These are phyloP conservation scores for Dryoscopus gambensis DNA, from an alignment of 2,113 vertebrate genomes.

Conservation along the genomic window DNA sequence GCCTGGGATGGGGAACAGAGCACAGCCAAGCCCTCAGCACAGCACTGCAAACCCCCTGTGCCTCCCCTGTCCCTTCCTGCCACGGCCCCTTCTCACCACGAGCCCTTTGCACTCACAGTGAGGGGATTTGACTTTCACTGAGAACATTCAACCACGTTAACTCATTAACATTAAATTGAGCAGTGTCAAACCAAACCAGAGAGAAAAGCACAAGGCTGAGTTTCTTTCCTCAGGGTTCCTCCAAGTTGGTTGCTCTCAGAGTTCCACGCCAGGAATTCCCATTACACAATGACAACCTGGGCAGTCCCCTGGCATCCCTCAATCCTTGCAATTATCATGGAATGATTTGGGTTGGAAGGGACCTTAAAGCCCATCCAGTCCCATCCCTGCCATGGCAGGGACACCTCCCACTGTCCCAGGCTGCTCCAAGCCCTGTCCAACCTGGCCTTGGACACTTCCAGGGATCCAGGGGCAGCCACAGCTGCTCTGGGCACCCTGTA, in stretches of 20 bases:
- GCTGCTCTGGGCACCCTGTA: neutral
- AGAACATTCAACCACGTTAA: neutral
- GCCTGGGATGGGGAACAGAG: constrained; percentile 64
- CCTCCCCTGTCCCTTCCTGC: neutral
- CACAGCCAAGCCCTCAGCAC: neutral
- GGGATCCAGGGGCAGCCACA: neutral
- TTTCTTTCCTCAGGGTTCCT: neutral
- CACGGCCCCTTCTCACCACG: neutral
- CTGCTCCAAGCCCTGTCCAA: accelerated
- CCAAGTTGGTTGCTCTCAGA: accelerated
- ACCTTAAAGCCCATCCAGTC: accelerated
- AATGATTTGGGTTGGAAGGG: neutral
- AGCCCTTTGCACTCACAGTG: neutral
- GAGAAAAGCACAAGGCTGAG: neutral
- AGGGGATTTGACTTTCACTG: neutral
- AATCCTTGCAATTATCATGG: neutral
- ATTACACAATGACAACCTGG: neutral
- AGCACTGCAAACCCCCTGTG: neutral
- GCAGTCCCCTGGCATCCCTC: neutral
- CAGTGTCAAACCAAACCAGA: neutral
- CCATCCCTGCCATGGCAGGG: neutral
- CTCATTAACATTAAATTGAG: neutral
- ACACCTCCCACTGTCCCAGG: neutral
- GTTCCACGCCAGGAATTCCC: neutral
- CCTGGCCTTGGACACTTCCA: neutral